Evolutionary conservation across 2,888 invertebrate species (phyloP), one percentile per base, ranked within the genome.

Genomic region (Noctua pronuba): DNA sequence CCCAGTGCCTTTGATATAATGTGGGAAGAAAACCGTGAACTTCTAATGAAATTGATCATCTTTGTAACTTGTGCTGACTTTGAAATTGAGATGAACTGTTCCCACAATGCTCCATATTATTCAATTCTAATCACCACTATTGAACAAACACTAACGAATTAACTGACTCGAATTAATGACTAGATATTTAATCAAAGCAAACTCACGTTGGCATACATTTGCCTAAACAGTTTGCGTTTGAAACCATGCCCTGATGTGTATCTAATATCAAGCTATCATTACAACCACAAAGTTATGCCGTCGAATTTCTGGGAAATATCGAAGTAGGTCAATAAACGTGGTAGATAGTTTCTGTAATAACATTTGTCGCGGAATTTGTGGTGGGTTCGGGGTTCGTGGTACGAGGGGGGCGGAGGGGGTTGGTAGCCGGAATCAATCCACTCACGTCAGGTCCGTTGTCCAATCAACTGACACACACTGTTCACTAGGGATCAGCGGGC

Each of bases 401-500:
- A 16, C 88, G 88, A 86, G 71, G 80, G 82, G 85, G 52, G 44
- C 3, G 35, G 66, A 82, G 77, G 76, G 81, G 71, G 83, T 83
- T 77, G 87, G 88, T 88, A 91, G 90, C 88, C 87, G 91, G 94
- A 95, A 95, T 96, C 96, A 96, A 96, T 96, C 95, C 95, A 94
- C 95, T 95, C 94, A 92, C 94, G 95, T 94, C 94, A 93, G 90
- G 89, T 92, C 94, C 93, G 95, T 92, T 95, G 95, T 95, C 95
- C 95, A 96, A 96, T 96, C 96, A 96, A 94, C 94, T 94, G 95
- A 94, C 95, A 94, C 93, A 93, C 94, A 91, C 92, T 93, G 95
- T 94, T 94, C 95, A 91, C 95, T 92, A 85, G 95, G 96, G 96
- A 95, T 95, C 93, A 93, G 84, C 90, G 90, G 82, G 80, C 84